Evolutionary conservation across 2,888 invertebrate genomes (phyloP), one percentile per base, ranked within the genome.

Genomic region (Mantis religiosa): DNA sequence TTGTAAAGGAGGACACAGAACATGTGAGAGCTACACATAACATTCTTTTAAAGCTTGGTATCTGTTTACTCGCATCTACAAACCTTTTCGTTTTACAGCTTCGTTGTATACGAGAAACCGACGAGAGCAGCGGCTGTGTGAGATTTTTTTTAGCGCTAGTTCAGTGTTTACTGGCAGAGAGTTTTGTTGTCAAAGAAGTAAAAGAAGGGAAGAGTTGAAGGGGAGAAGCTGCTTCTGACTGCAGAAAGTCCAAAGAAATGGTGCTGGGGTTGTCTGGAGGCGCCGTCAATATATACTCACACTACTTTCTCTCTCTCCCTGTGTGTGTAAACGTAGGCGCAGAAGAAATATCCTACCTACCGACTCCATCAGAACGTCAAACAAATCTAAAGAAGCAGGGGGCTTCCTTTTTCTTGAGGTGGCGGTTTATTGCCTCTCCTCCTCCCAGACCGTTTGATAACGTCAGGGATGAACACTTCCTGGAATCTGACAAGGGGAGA

Each of bases 361-460:
- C 81, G 81, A 81, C 86, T 86, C 87, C 87, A 87, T 87, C 87
- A 87, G 82, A 41, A 82, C 82, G 87, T 87, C 82, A 87, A 87
- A 87, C 82, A 87, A 82, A 87, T 87, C 87, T 82, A 81, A 82
- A n/a, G 82, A n/a, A 28, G 81, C 6, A 28, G 25, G 28, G 34
- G 14, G 27, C 47, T 8, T 85, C 47, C n/a, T 27, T 20, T 54
- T 15, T 54, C 15, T 54, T 6, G 34, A 87, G 87, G 82, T 30
- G 28, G 82, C 41, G 87, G 87, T 87, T 87, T 87, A 87, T 87
- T 87, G 87, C 81, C n/a, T 30, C 20, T 7, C 86, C 3, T 28
- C 71, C 25, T 28, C 28, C 47, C 47, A 28, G n/a, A 87, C 81
- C 87, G 87, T 82, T 82, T 87, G 87, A 34, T 87, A 81, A 82